These are phyloP conservation scores for Oreocharis arfaki DNA, from an alignment of 2,113 vertebrate genomes.

Conservation along the genomic window DNA sequence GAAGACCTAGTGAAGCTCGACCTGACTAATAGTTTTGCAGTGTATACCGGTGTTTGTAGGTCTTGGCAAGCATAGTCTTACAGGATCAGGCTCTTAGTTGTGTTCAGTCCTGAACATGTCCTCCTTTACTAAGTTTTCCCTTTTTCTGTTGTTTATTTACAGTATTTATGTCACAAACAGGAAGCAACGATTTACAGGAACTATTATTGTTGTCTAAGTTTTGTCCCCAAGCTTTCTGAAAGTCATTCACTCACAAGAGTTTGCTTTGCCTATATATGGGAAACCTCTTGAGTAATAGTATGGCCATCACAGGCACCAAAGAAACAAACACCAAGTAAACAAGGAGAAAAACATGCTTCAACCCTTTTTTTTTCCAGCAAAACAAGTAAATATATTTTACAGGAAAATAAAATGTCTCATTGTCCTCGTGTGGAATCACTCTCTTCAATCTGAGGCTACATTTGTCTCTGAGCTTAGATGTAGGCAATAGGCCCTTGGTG, in stretches of 20 bases:
- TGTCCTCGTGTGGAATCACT: background rate
- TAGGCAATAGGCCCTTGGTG: background rate
- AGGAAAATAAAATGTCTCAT: background rate
- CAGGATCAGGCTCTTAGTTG: background rate
- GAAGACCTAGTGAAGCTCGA: background rate
- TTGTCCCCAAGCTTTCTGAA: background rate
- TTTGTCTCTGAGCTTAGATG: background rate
- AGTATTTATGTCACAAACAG: background rate
- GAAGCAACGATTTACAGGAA: background rate
- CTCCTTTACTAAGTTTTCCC: background rate
- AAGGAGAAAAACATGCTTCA: background rate
- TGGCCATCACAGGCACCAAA: background rate
- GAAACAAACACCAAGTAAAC: background rate
- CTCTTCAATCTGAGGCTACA: background rate
- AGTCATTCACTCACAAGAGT: background rate
- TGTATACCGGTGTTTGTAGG: background rate
- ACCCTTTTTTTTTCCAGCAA: background rate
- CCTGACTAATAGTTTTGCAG: background rate
- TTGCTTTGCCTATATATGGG: background rate
- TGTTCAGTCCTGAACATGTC: background rate
- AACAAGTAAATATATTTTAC: background rate
- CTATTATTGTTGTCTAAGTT: background rate
- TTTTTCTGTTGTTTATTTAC: background rate
- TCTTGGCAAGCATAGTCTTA: background rate
- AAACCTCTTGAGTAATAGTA: background rate